Percentiles rank a stretch among this genome's conserved stretches.
phyloP scores from a whole-genome alignment of 2,888 invertebrate species.

The Punctoribates punctum region DNA sequence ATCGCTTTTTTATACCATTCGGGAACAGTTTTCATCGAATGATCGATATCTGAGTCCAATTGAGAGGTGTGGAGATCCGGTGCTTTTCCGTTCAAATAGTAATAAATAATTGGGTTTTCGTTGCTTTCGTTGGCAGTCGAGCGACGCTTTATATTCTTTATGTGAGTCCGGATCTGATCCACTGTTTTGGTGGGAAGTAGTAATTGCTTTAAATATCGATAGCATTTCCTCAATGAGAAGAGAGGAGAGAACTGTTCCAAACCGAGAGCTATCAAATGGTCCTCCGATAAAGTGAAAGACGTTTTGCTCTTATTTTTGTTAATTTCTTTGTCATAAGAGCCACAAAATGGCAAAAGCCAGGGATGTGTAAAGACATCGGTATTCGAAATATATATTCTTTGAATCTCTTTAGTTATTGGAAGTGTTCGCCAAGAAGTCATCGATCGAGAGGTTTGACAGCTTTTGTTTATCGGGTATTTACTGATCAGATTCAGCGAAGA shows the following conservation, averaged over 20 bases:
- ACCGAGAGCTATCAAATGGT: conserved; percentile 40
- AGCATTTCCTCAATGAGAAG: conserved; percentile 12
- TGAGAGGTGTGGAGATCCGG: neutral
- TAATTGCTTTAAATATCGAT: conserved; percentile 31
- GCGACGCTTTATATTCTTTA: conserved; percentile 37
- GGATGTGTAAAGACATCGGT: conserved; percentile 36
- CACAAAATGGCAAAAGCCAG: conserved; percentile 37
- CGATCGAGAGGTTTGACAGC: neutral
- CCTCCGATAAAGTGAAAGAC: conserved; percentile 40
- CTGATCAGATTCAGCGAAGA: neutral
- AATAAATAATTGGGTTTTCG: neutral
- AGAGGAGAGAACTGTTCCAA: conserved; percentile 31
- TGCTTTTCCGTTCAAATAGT: neutral
- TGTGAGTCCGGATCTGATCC: conserved; percentile 34
- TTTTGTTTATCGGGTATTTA: neutral
- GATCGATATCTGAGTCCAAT: neutral
- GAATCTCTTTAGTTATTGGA: conserved; percentile 29
- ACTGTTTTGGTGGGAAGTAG: conserved; percentile 33
- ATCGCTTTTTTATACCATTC: conserved; percentile 18
- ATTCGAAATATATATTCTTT: conserved; percentile 26
- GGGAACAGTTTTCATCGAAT: neutral
- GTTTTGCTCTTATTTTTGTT: conserved; percentile 25
- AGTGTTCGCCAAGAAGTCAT: conserved; percentile 38
- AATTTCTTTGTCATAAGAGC: neutral
- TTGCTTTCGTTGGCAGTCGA: neutral